Conservation (phyloP, 2,888 invertebrate genomes). For the Euzetes globulus region DNA sequence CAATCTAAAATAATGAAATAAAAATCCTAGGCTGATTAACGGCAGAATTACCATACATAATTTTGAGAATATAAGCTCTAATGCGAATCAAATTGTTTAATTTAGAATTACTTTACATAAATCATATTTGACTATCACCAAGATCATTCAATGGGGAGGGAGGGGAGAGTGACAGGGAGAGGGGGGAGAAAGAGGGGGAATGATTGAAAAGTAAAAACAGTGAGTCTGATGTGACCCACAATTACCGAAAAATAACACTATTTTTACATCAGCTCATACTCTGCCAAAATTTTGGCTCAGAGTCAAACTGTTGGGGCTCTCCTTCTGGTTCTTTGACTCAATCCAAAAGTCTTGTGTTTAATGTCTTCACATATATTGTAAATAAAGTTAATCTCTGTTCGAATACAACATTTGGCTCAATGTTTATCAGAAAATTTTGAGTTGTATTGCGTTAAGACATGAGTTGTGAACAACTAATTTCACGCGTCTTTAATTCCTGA, state of each 20-base stretch:
- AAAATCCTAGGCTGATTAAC: too few relatives aligned
- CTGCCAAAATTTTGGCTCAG: neutral
- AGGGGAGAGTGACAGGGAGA: too few relatives aligned
- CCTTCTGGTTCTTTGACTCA: slow-evolving; percentile 7
- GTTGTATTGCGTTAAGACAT: neutral
- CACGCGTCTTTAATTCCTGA: neutral
- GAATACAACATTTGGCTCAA: slow-evolving; percentile 5
- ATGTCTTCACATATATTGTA: slow-evolving; percentile 5
- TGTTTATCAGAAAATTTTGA: neutral
- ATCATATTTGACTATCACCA: too few relatives aligned
- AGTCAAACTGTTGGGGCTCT: neutral
- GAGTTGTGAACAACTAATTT: neutral
- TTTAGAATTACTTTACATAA: too few relatives aligned
- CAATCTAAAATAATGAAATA: too few relatives aligned
- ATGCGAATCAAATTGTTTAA: too few relatives aligned
- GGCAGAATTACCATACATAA: too few relatives aligned
- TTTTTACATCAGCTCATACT: neutral
- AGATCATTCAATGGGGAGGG: too few relatives aligned
- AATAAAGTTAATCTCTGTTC: neutral
- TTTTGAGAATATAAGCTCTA: too few relatives aligned
- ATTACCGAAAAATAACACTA: neutral
- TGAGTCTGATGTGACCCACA: neutral
- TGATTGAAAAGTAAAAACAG: too few relatives aligned
- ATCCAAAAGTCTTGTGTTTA: neutral
- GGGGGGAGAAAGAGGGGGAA: too few relatives aligned